A percentile compares a stretch with the other conserved stretches of the same genome.
phyloP scores from a whole-genome alignment of 1,140 invertebrate genomes.

The Lasioglossum baleicum region DNA sequence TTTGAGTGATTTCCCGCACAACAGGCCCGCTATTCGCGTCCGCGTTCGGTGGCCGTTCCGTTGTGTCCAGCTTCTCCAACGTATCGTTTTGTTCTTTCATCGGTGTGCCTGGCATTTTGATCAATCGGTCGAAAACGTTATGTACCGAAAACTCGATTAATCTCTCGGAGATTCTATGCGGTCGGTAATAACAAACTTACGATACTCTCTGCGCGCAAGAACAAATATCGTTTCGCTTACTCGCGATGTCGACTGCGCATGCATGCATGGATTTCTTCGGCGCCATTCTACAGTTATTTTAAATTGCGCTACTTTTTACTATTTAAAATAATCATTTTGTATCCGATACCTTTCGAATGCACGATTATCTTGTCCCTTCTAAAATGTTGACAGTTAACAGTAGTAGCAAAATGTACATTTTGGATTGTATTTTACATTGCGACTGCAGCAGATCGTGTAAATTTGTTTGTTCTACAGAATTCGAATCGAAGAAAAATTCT shows the following conservation, averaged over 20 bases:
- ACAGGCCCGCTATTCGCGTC: constrained; percentile 51
- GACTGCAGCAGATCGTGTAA: no score
- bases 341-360: no score
- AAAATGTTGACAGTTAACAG: no score
- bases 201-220: no score
- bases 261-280: not conserved
- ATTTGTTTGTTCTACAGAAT: no score
- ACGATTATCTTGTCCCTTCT: no score
- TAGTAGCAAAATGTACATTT: no score
- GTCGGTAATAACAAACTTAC: not conserved
- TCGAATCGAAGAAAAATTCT: no score
- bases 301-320: not conserved
- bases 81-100: constrained; percentile 60
- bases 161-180: not conserved
- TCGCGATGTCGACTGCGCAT: constrained; percentile 2
- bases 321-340: no score
- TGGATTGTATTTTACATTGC: no score
- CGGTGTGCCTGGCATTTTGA: constrained; percentile 73
- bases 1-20: constrained; percentile 81
- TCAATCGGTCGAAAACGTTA: not conserved
- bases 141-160: not conserved
- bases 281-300: not conserved
- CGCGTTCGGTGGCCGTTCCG: constrained; percentile 50
- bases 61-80: constrained; percentile 58
- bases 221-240: constrained; percentile 19